Percentiles rank a stretch among this genome's conserved stretches.
Evolutionary conservation across 2,113 vertebrate genomes (phyloP).

Genomic region (Rhinoderma darwinii): DNA sequence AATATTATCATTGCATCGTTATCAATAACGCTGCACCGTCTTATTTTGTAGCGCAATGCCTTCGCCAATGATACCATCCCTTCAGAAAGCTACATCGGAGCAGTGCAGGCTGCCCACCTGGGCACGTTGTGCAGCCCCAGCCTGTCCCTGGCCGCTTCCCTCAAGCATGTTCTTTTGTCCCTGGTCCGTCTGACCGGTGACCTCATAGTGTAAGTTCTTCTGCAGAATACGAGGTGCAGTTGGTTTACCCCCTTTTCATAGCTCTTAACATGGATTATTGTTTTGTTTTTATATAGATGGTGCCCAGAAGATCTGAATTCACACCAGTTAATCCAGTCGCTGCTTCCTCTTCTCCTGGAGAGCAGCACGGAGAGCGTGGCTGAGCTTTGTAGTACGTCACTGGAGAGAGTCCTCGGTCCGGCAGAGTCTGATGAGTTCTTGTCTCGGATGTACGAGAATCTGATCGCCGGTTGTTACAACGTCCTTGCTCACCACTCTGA

Average conservation of each 20-base stretch:
- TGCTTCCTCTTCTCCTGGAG: constrained; percentile 92
- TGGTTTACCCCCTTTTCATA: background rate
- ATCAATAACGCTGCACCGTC: background rate
- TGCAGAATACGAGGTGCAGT: too few species aligned
- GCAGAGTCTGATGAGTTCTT: constrained; percentile 94
- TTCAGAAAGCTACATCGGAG: constrained; percentile 96
- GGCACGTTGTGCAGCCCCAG: constrained; percentile 93
- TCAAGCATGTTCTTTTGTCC: constrained; percentile 94
- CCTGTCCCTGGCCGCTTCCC: constrained; percentile 88
- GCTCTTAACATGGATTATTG: background rate
- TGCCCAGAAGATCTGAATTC: constrained; percentile 91
- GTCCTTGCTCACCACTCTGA: constrained; percentile 93
- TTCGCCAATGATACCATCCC: constrained; percentile 98
- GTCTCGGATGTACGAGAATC: constrained; percentile 89
- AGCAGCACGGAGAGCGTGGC: constrained; percentile 93
- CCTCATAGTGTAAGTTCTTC: constrained; percentile 89
- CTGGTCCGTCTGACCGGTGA: constrained; percentile 94
- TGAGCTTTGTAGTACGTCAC: constrained; percentile 90
- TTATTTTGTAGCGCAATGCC: constrained; percentile 85
- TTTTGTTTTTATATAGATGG: constrained; percentile 66
- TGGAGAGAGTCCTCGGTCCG: constrained; percentile 93
- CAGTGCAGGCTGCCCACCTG: constrained; percentile 94
- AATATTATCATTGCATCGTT: too few species aligned
- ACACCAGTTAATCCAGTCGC: constrained; percentile 84
- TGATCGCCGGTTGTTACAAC: constrained; percentile 94